Conservation (phyloP, 2,113 vertebrate genomes). For the Calonectris borealis region DNA sequence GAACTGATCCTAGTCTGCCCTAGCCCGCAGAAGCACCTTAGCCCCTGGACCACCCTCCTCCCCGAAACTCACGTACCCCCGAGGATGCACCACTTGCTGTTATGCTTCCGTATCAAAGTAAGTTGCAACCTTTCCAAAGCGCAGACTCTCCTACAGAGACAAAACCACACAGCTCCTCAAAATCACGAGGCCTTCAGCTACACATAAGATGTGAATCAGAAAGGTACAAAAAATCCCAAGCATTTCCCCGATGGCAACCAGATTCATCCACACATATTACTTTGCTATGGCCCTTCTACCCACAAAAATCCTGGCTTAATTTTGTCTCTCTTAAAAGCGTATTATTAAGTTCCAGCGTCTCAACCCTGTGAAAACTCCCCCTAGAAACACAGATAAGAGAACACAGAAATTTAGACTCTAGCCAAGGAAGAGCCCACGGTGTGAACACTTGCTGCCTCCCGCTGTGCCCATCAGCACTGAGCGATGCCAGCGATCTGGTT, state of each 20-base stretch:
- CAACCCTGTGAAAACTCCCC: background rate
- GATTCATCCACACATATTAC: background rate
- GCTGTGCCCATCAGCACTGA: background rate
- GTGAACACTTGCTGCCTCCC: background rate
- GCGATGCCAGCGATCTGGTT: background rate
- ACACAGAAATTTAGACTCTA: background rate
- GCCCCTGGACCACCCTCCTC: background rate
- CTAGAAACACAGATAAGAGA: background rate
- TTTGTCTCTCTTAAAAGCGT: background rate
- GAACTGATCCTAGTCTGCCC: background rate
- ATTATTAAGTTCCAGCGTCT: background rate
- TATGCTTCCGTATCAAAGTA: background rate
- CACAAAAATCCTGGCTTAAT: background rate
- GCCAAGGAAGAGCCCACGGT: background rate
- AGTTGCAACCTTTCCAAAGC: rapidly evolving
- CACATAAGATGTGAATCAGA: background rate
- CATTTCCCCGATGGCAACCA: background rate
- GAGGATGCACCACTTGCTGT: background rate
- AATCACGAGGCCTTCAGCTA: background rate
- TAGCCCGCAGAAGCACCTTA: background rate
- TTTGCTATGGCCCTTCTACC: background rate
- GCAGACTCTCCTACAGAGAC: background rate
- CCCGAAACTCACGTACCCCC: background rate
- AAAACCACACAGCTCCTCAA: background rate
- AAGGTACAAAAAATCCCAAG: background rate